Evolutionary conservation across 35 echinoderm and acorn worm genomes (phyloP).

Genomic region (Heliocidaris erythrogramma): DNA sequence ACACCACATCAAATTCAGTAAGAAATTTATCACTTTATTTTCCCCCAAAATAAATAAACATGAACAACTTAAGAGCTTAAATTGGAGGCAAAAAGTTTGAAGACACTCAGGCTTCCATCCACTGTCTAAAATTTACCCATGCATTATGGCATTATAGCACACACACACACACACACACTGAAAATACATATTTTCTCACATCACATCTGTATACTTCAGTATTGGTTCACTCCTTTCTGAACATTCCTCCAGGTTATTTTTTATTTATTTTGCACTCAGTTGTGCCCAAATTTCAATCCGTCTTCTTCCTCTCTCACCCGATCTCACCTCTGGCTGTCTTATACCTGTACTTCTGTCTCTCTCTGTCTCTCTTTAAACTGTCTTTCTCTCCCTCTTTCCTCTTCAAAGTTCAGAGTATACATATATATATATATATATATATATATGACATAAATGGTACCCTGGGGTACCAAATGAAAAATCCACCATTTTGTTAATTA

Average conservation of each 20-base stretch:
- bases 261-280: slow-evolving; percentile 12
- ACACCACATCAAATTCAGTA: no score
- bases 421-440: no score
- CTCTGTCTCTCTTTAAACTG: no score
- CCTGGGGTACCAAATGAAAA: no score
- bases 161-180: not conserved
- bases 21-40: no score
- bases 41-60: no score
- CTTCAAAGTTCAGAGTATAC: no score
- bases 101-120: not conserved
- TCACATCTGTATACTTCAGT: not conserved
- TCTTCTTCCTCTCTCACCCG: not conserved
- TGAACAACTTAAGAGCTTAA: not conserved
- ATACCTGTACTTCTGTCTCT: no score
- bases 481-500: no score
- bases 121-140: not conserved
- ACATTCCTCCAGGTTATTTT: slow-evolving; percentile 2
- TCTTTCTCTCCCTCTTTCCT: no score
- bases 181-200: not conserved
- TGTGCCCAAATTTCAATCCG: not conserved
- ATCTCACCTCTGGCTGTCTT: no score
- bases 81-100: not conserved
- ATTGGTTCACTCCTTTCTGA: not conserved
- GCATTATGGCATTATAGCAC: not conserved
- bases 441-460: no score